Base-by-base conservation (phyloP, 2,888 invertebrate genomes). In the Epinotia ramella region DNA sequence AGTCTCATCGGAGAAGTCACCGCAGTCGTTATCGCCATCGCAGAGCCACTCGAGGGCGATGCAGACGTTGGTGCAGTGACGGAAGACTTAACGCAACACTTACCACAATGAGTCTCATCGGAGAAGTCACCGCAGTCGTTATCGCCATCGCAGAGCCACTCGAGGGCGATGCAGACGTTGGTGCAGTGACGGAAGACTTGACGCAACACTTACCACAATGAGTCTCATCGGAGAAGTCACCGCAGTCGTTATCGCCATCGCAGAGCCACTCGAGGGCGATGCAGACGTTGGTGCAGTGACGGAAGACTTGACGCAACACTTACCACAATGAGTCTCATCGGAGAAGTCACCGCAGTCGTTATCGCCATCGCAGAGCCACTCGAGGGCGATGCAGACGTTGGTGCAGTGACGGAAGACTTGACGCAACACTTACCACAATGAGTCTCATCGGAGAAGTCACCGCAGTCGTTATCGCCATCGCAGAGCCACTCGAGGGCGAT, bases 81-180 rank as follows among this genome's bases (percentile, higher is more conserved):
- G 97, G 77, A 96, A 5, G 33, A 13, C 12, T n/a, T 57, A 13
- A 40, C 18, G 40, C 3, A 49, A 16, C 24, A 85, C 87, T 93
- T 90, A 95, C 97, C 96, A 82, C 97, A 97, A 83, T 96, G 96
- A 1, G 97, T 97, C 88, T 97, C 97, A 84, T 97, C 97, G 0
- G 97, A 96, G 83, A 96, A 97, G 89, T 97, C 97, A 0, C 96
- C 97, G 81, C 97, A 97, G 83, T 97, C 97, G 82, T 97, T 96
- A 80, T 97, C 97, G 0, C 97, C 97, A 83, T 96, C 97, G 83
- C 97, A 97, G 33, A 97, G 91, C 97, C 97, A 97, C 3, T 96
- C 95, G 78, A 96, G 95, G 62, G 95, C 95, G 76, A 97, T 97
- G 87, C 97, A 97, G 69, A 96, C 96, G 80, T 96, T 96, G 13